phyloP scores from a whole-genome alignment of 2,888 invertebrate species.

The Amphimallon solstitiale region DNA sequence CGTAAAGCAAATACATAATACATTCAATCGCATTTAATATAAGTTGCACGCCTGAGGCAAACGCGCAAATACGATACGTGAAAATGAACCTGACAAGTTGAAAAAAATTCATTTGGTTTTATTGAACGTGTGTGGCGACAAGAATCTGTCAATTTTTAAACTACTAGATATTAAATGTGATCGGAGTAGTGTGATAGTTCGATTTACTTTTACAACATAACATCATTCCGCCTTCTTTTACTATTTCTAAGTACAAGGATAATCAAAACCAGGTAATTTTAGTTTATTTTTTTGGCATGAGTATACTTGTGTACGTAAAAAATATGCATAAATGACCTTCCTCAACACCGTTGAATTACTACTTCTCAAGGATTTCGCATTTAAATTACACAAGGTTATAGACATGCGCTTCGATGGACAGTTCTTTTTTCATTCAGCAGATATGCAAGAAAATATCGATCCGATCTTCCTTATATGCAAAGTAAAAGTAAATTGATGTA shows the following conservation, averaged over 20 bases:
- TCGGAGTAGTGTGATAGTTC: constrained; percentile 2
- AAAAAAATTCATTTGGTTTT: not conserved
- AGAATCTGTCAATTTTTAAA: not conserved
- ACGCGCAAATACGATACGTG: not conserved
- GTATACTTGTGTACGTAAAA: not conserved
- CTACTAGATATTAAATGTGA: not conserved
- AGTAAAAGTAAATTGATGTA: no score
- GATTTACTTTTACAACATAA: not conserved
- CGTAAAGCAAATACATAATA: not conserved
- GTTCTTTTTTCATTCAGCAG: not conserved
- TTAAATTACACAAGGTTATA: constrained; percentile 29
- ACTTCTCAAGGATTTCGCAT: constrained; percentile 22
- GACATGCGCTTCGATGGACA: constrained; percentile 25
- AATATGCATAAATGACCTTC: constrained; percentile 1
- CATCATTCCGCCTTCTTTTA: not conserved
- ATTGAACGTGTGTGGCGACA: not conserved
- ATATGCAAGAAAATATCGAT: not conserved
- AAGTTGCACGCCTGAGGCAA: not conserved
- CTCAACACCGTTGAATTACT: constrained; percentile 6
- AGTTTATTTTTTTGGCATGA: not conserved
- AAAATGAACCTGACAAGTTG: not conserved
- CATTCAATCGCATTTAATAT: no score
- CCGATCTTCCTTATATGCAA: not conserved
- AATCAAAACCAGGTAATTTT: constrained; percentile 19
- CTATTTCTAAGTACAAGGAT: not conserved